Evolutionary conservation across 1,140 invertebrate genomes (phyloP), one percentile per base, ranked within the genome.

Genomic region (Bombus superbus): DNA sequence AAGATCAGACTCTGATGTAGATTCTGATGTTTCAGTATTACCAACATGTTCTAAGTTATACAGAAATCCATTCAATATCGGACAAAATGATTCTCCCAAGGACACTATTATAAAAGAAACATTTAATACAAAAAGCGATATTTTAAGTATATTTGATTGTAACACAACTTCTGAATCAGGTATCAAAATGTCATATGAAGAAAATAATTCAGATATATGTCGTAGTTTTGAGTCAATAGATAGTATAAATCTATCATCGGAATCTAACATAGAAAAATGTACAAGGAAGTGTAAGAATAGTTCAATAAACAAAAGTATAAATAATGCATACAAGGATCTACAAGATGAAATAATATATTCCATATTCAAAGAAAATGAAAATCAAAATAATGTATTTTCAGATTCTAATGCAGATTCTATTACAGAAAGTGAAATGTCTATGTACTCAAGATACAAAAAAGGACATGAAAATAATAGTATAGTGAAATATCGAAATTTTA

Each of bases 401-500:
- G 75, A 89, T 62, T 40, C 62, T 64, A 73, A 91, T 75, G 44
- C 32, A 32, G 44, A 88, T 64, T 62, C 28, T 11, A 28, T 28
- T 13, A 15, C 47, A 53, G 75, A 71, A 38, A 73, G 80, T 76
- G 88, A 88, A 38, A 71, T 92, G 28, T 94, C 94, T 13, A 93
- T 93, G 88, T 94, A 94, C 83, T 90, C 94, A 28, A 94, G 86
- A 75, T 94, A 94, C 64, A 94, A 91, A 85, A 92, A 78, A 75
- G 72, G 72, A n/a, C 86, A 93, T 72, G 69, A 77, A 15, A 57
- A 92, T 32, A 95, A 95, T 64, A 94, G 94, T 59, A 95, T 94
- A 83, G 47, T 53, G 25, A 89, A 91, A 15, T 93, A 93, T 83
- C 85, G 91, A 40, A 42, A 42, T 82, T 74, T 78, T 78, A 57